Evolutionary conservation across 2,797 vertebrate species (phyloP).

Genomic region (Danio albolineatus): DNA sequence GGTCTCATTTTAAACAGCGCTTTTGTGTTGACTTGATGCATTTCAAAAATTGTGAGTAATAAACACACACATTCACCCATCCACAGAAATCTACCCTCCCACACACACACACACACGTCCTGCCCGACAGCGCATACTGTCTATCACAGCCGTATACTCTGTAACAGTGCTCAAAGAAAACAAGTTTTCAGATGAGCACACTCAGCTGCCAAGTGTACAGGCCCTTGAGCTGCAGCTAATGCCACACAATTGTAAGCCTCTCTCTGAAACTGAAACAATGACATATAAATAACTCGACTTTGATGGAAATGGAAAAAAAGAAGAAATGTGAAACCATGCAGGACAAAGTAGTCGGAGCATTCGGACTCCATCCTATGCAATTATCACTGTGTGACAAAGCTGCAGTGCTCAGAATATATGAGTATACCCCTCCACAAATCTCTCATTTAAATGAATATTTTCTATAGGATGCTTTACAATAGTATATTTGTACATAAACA

Average conservation of each 20-base stretch:
- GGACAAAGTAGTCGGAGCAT: conserved; percentile 15
- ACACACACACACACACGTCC: conserved; percentile 26
- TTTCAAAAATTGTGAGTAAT: conserved; percentile 47
- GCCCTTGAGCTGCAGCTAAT: conserved; percentile 60
- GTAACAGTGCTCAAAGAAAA: conserved; percentile 62
- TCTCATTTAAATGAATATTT: too few relatives aligned
- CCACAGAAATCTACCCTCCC: conserved; percentile 35
- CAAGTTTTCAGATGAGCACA: conserved; percentile 68
- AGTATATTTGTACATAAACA: too few relatives aligned
- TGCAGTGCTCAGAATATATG: too few relatives aligned
- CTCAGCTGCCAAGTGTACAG: conserved; percentile 60
- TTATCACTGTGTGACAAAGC: conserved; percentile 37
- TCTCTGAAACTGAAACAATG: conserved; percentile 53
- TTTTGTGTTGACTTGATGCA: conserved; percentile 57
- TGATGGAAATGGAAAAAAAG: conserved; percentile 34
- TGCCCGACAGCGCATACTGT: conserved; percentile 51
- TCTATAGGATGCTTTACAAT: too few relatives aligned
- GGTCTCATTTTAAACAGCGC: conserved; percentile 45
- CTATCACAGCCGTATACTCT: conserved; percentile 55
- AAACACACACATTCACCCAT: conserved; percentile 29
- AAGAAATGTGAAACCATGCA: conserved; percentile 31
- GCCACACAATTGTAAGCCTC: conserved; percentile 52
- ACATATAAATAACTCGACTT: conserved; percentile 55
- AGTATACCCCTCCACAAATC: too few relatives aligned
- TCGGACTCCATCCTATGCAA: conserved; percentile 30